These are phyloP conservation scores for Sciurus vulgaris DNA, from an alignment of 2,797 vertebrate species.

Conservation along the genomic window DNA sequence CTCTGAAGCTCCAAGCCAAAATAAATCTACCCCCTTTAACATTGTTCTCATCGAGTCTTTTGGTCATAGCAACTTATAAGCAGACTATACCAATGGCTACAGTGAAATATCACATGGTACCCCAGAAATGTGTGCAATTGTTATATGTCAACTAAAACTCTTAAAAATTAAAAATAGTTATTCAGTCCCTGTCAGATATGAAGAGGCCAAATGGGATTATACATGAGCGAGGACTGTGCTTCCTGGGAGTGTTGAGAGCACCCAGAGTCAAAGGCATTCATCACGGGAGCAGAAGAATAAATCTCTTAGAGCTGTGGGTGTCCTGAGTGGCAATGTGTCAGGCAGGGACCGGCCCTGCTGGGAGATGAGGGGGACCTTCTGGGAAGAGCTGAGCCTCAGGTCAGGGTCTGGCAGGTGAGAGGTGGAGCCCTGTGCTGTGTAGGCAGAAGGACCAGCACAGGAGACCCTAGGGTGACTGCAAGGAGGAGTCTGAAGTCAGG, in stretches of 20 bases:
- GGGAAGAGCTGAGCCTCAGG: not conserved
- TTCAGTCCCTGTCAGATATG: not conserved
- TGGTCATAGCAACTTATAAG: too few relatives aligned
- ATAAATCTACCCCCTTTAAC: too few relatives aligned
- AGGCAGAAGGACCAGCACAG: not conserved
- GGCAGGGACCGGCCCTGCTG: too few relatives aligned
- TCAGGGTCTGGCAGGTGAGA: not conserved
- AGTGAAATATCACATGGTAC: too few relatives aligned
- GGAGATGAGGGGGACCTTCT: not conserved
- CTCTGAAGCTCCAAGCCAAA: too few relatives aligned
- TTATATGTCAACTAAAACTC: not conserved
- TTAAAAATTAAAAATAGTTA: not conserved
- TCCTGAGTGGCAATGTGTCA: fast-evolving
- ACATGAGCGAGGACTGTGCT: not conserved
- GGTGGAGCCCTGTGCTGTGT: too few relatives aligned
- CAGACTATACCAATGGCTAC: too few relatives aligned
- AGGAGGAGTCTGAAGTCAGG: not conserved
- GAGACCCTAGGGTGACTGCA: too few relatives aligned
- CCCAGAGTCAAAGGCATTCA: not conserved
- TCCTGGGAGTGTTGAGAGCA: too few relatives aligned
- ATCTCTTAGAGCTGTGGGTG: fast-evolving
- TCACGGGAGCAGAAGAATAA: not conserved
- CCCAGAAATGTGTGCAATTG: not conserved
- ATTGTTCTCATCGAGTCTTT: too few relatives aligned
- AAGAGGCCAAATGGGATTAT: not conserved